These are phyloP conservation scores for Lathronympha strigana DNA, from an alignment of 2,888 invertebrate species.

Conservation along the genomic window DNA sequence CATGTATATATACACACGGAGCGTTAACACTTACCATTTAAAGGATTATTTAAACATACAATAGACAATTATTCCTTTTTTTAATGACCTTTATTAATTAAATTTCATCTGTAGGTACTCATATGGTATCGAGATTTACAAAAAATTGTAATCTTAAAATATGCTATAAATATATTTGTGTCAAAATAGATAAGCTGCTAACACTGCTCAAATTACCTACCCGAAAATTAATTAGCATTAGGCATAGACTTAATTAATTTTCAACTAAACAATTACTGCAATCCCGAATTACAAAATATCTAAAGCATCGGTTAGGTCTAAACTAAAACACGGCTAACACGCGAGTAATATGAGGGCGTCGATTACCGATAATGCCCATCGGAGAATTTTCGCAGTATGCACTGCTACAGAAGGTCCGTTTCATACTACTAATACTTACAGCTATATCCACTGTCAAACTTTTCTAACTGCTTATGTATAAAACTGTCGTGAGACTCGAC, in stretches of 20 bases:
- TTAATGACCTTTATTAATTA: no score
- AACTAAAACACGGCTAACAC: slow-evolving; percentile 38
- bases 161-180: no score
- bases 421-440: not conserved
- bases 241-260: slow-evolving; percentile 19
- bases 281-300: slow-evolving; percentile 27
- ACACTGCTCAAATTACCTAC: no score
- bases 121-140: no score
- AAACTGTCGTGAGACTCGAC: no score
- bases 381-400: not conserved
- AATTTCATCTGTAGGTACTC: no score
- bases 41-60: slow-evolving; percentile 12
- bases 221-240: no score
- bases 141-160: no score
- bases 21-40: slow-evolving; percentile 23
- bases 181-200: no score
- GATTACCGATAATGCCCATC: slow-evolving; percentile 51
- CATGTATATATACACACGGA: slow-evolving; percentile 16
- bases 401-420: slow-evolving; percentile 16
- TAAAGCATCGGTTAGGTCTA: slow-evolving; percentile 20
- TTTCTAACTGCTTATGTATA: no score
- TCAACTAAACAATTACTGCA: slow-evolving; percentile 23
- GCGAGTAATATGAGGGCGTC: slow-evolving; percentile 48
- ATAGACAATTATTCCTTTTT: not conserved
- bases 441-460: no score